Evolutionary conservation across 2,888 invertebrate genomes (phyloP), one percentile per base, ranked within the genome.

Genomic region (Hydriomena furcata): DNA sequence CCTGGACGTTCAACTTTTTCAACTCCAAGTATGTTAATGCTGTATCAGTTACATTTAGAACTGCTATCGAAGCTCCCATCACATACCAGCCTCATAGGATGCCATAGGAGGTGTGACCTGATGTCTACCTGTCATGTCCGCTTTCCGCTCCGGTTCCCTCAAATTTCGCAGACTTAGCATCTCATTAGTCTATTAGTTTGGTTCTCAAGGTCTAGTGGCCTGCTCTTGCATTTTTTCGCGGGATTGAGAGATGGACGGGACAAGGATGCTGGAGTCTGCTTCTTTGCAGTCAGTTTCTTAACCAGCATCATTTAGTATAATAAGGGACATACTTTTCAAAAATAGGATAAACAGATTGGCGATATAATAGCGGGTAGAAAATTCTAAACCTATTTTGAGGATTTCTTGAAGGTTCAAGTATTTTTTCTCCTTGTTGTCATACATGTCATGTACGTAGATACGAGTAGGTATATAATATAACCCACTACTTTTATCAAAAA

Each of bases 31-130:
- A 64, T 62, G 61, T 58, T 58, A 60, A 61, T 60, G 55, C 38
- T 52, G 59, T 62, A 53, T 61, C 64, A 54, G 52, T 56, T 61
- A 41, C 61, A 58, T 64, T 63, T 48, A 42, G 56, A 52, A 55
- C 53, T 37, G 48, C 48, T 53, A 43, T 52, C 35, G 45, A 21
- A 36, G 48, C 23, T 31, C 38, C 40, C 48, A 35, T 50, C 53
- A 24, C 53, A 49, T 53, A 37, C 50, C 50, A 43, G 40, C 30
- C 27, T 30, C 40, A 21, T 42, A 12, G 13, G 45, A 32, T 36
- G 11, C 45, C 51, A 20, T 44, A 41, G 37, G 41, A 45, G 49
- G 42, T 35, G 43, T 43, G 50, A 50, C 54, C 50, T 40, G 50
- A 12, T 11, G 38, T 10, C 21, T 13, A 24, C 32, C 2, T 37